Evolutionary conservation across 2,113 vertebrate genomes (phyloP).

Genomic region (Oxyruncus cristatus): DNA sequence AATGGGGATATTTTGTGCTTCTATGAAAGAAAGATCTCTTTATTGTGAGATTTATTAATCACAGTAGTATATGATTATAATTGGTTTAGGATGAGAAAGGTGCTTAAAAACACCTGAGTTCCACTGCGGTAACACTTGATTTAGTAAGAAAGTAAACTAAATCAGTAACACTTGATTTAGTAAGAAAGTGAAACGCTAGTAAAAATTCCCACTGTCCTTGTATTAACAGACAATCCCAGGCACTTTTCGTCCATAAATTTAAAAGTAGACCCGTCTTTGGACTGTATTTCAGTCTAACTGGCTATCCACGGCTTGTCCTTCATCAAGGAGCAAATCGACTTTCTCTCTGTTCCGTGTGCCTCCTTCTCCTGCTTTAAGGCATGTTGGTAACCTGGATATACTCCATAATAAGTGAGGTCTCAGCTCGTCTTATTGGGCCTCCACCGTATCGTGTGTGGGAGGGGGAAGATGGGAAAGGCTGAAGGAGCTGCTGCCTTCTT

Average conservation of each 20-base stretch:
- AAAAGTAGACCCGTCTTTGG: not conserved
- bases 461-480: not conserved
- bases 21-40: not conserved
- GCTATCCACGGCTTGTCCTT: not conserved
- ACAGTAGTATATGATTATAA: not conserved
- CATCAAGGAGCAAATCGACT: not conserved
- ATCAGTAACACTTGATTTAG: not conserved
- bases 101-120: not conserved
- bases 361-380: not conserved
- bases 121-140: not conserved
- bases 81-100: not conserved
- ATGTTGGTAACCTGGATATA: not conserved
- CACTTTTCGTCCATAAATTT: not conserved
- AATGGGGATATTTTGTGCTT: not conserved
- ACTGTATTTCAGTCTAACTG: not conserved
- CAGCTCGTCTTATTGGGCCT: not conserved
- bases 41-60: not conserved
- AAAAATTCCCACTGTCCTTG: not conserved
- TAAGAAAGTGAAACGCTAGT: not conserved
- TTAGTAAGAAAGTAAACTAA: not conserved
- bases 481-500: not conserved
- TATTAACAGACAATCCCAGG: not conserved
- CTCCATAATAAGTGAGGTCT: not conserved
- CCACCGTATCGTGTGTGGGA: accelerated
- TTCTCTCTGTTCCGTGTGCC: not conserved